Evolutionary conservation across 2,888 invertebrate genomes (phyloP).

Genomic region (Drosophila antonietae): DNA sequence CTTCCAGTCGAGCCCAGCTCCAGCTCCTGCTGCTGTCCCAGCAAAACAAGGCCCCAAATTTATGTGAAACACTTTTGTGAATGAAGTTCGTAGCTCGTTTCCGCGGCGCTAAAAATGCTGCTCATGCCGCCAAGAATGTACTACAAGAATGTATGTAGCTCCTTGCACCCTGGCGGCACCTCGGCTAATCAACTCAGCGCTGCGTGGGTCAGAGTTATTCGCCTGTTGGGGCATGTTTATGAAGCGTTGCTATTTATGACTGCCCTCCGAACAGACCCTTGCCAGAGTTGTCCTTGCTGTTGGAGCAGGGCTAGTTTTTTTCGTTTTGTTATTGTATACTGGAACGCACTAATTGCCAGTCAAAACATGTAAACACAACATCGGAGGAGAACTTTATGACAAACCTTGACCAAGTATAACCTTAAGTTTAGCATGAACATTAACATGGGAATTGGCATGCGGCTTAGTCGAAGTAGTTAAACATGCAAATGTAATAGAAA

Average conservation of each 20-base stretch:
- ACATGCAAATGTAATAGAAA: slow-evolving; percentile 3
- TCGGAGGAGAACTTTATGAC: background rate
- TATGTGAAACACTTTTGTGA: slow-evolving; percentile 62
- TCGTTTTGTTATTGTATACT: slow-evolving; percentile 44
- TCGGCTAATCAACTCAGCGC: slow-evolving; percentile 40
- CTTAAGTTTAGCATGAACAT: background rate
- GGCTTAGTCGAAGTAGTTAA: background rate
- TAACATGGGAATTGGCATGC: slow-evolving; percentile 2
- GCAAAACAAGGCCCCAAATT: slow-evolving; percentile 3
- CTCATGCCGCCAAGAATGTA: slow-evolving; percentile 14
- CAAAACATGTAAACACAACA: background rate
- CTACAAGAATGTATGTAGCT: slow-evolving; percentile 20
- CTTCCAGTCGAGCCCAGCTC: slow-evolving; percentile 41
- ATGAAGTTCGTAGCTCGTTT: slow-evolving; percentile 56
- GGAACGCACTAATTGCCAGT: slow-evolving; percentile 39
- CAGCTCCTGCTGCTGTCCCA: background rate
- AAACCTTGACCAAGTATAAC: slow-evolving; percentile 11
- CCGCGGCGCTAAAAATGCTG: slow-evolving; percentile 25
- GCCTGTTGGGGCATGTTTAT: slow-evolving; percentile 35
- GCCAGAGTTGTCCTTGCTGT: slow-evolving; percentile 5
- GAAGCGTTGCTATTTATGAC: slow-evolving; percentile 34
- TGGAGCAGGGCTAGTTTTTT: slow-evolving; percentile 8
- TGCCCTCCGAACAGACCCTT: background rate
- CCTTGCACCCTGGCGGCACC: slow-evolving; percentile 19
- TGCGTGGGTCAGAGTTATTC: slow-evolving; percentile 41